Conservation (phyloP, 2,113 vertebrate species). For the Heterotis niloticus region DNA sequence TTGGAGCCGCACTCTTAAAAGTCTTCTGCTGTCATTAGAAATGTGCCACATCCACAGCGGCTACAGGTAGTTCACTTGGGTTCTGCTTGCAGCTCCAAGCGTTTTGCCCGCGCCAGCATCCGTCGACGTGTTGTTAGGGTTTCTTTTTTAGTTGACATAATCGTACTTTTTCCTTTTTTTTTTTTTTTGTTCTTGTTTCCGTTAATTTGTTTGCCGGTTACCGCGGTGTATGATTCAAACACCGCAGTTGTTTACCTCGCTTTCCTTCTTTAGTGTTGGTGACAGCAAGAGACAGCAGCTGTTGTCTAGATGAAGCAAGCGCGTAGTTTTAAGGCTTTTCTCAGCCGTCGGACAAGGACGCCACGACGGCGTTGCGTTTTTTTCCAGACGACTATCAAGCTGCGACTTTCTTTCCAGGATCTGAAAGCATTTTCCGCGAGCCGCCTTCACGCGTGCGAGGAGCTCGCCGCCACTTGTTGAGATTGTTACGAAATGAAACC, state of each 20-base stretch:
- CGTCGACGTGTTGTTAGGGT: no score
- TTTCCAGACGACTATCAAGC: neutral
- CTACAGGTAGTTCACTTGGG: neutral
- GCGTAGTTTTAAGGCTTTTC: neutral
- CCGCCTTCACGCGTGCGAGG: neutral
- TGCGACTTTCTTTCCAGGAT: neutral
- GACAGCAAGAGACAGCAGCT: neutral
- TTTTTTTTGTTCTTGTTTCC: no score
- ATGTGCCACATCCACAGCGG: neutral
- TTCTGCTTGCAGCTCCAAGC: neutral
- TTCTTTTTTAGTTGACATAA: no score
- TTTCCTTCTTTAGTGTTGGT: neutral
- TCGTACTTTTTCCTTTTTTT: no score
- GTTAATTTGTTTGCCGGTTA: no score
- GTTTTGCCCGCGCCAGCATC: no score
- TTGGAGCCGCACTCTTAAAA: neutral
- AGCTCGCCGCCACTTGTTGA: conserved; percentile 14
- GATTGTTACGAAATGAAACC: conserved; percentile 35
- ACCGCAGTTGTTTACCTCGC: neutral
- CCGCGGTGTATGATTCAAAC: neutral
- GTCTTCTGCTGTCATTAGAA: neutral
- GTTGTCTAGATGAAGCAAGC: neutral
- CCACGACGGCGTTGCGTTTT: neutral
- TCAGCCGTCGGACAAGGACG: neutral
- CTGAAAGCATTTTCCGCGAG: neutral